phyloP scores from a whole-genome alignment of 2,113 vertebrate species.

The Corythornis cristatus region DNA sequence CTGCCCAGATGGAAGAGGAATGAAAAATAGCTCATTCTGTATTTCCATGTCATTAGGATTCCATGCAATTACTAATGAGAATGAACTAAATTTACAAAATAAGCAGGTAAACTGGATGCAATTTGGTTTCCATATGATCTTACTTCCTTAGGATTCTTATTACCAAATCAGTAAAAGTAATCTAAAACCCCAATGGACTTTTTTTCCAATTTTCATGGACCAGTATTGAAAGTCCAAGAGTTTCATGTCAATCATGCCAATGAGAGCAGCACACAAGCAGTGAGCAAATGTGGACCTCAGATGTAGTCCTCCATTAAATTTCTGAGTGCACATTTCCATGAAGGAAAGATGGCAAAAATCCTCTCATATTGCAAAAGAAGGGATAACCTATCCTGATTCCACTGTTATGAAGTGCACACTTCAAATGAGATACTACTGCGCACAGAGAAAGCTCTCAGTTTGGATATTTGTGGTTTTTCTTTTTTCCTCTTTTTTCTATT shows the following conservation, averaged over 20 bases:
- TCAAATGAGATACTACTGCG: background rate
- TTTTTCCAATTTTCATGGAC: background rate
- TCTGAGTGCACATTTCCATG: background rate
- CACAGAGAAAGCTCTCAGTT: too few species aligned
- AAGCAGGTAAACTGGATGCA: background rate
- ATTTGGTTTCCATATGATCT: background rate
- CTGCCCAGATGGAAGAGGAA: slow-evolving; percentile 51
- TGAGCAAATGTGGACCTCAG: background rate
- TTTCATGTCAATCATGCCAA: background rate
- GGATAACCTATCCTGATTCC: background rate
- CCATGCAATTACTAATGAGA: slow-evolving; percentile 40
- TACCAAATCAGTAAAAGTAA: background rate
- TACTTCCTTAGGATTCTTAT: background rate
- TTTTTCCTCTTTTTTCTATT: too few species aligned
- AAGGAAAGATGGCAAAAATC: background rate
- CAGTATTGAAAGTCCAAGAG: background rate
- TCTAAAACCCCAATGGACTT: background rate
- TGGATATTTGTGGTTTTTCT: too few species aligned
- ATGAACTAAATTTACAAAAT: slow-evolving; percentile 20
- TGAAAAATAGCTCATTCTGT: slow-evolving; percentile 39
- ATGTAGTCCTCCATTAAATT: background rate
- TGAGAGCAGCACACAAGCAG: background rate
- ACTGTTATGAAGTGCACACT: fast-evolving
- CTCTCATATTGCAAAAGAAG: background rate
- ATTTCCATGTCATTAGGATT: slow-evolving; percentile 36